Conservation (phyloP, 2,888 invertebrate species). For the Agrochola lychnidis region DNA sequence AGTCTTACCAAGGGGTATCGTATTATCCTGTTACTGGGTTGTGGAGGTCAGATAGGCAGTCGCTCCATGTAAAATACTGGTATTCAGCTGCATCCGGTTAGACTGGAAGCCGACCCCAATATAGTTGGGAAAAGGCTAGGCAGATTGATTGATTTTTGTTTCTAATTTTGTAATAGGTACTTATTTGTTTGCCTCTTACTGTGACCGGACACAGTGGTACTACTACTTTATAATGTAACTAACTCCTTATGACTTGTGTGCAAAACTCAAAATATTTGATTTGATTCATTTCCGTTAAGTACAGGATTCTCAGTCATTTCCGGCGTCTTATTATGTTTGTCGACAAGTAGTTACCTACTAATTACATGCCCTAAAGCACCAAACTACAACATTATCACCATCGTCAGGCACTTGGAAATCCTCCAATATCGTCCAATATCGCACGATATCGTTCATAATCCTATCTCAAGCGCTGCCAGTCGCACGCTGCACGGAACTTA, state of each 20-base stretch:
- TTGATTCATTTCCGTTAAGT: neutral
- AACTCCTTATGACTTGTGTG: neutral
- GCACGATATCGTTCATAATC: conserved; percentile 34
- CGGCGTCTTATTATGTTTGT: neutral
- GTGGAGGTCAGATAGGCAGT: too few relatives aligned
- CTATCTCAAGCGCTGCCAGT: conserved; percentile 40
- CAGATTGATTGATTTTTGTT: too few relatives aligned
- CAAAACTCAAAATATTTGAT: neutral
- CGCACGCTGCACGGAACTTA: conserved; percentile 30
- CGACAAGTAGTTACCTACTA: conserved; percentile 7
- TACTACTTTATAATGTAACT: neutral
- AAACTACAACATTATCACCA: conserved; percentile 13
- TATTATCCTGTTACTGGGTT: too few relatives aligned
- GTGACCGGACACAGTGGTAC: neutral
- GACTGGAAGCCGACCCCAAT: too few relatives aligned
- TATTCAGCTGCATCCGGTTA: too few relatives aligned
- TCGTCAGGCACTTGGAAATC: conserved; percentile 45
- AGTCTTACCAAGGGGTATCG: too few relatives aligned
- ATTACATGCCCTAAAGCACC: conserved; percentile 4
- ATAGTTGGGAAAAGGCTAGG: too few relatives aligned
- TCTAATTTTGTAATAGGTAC: neutral
- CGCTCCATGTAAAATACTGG: too few relatives aligned
- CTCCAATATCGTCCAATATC: conserved; percentile 43
- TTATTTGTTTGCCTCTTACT: neutral
- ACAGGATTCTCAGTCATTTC: neutral